Percentiles rank a stretch among this genome's conserved stretches.
Conservation (phyloP, 1,140 invertebrate genomes). For the Drosophila sturtevanti region DNA sequence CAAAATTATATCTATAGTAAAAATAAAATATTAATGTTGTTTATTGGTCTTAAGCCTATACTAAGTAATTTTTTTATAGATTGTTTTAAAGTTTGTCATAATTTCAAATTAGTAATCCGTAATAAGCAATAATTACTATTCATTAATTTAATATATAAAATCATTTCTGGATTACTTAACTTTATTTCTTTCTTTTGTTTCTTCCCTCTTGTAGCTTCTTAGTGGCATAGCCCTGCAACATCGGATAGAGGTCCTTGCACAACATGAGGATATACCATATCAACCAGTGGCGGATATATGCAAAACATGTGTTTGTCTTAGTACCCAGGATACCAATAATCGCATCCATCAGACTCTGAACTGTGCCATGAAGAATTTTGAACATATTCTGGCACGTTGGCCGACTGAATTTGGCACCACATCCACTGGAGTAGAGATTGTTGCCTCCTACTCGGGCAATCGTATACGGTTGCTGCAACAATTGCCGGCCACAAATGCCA, state of each 20-base stretch:
- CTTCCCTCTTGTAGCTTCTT: slow-evolving; percentile 30
- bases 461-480: slow-evolving; percentile 79
- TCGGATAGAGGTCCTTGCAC: slow-evolving; percentile 14
- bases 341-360: slow-evolving; percentile 66
- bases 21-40: too few relatives aligned
- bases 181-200: neutral
- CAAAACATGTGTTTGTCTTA: slow-evolving; percentile 63
- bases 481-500: slow-evolving; percentile 81
- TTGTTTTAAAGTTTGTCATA: too few relatives aligned
- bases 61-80: too few relatives aligned
- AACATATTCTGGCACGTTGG: slow-evolving; percentile 83
- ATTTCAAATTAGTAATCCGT: too few relatives aligned
- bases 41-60: too few relatives aligned
- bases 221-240: slow-evolving; percentile 14
- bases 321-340: slow-evolving; percentile 45
- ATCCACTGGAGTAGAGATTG: slow-evolving; percentile 65
- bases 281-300: slow-evolving; percentile 70
- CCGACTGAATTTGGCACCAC: slow-evolving; percentile 68
- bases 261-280: slow-evolving; percentile 76
- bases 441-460: slow-evolving; percentile 82
- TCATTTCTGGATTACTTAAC: too few relatives aligned
- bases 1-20: too few relatives aligned
- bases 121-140: too few relatives aligned
- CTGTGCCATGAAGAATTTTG: slow-evolving; percentile 78
- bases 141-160: too few relatives aligned